Evolutionary conservation across 2,888 invertebrate species (phyloP).

Genomic region (Pasiphila rectangulata): DNA sequence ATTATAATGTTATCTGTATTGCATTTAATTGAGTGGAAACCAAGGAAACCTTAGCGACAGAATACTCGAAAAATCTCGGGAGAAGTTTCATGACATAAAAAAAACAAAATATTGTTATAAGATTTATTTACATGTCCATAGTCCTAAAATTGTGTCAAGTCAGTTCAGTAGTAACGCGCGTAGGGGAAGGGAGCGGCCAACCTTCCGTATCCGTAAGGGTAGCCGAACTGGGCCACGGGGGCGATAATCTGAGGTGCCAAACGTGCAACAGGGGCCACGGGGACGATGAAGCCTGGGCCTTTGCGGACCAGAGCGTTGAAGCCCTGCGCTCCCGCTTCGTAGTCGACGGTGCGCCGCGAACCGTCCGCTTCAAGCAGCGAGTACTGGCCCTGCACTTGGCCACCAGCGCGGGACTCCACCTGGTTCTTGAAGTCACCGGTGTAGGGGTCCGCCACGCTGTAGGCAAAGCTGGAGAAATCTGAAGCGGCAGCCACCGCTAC

Average conservation of each 20-base stretch:
- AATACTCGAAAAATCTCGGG: too few relatives aligned
- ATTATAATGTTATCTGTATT: not conserved
- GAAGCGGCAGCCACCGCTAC: conserved; percentile 48
- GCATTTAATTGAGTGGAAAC: too few relatives aligned
- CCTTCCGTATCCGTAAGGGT: conserved; percentile 26
- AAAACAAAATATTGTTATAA: not conserved
- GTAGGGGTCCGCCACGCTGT: conserved; percentile 73
- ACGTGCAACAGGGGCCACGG: conserved; percentile 38
- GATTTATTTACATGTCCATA: conserved; percentile 24
- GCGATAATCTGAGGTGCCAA: conserved; percentile 38
- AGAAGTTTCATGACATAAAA: not conserved
- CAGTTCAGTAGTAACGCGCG: conserved; percentile 35
- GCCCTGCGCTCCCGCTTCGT: conserved; percentile 73
- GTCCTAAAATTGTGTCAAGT: conserved; percentile 16
- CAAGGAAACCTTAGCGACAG: too few relatives aligned
- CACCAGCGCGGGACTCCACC: conserved; percentile 48
- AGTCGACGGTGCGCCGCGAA: conserved; percentile 75
- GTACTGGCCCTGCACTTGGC: conserved; percentile 48
- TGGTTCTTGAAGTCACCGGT: conserved; percentile 78
- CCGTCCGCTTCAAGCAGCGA: conserved; percentile 75
- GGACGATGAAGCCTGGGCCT: conserved; percentile 56
- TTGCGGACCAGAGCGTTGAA: conserved; percentile 79
- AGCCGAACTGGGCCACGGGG: conserved; percentile 26
- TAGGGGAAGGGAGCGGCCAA: conserved; percentile 32
- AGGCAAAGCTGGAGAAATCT: conserved; percentile 66